Evolutionary conservation across 1,140 invertebrate species (phyloP).

Genomic region (Drosophila rhopaloa): DNA sequence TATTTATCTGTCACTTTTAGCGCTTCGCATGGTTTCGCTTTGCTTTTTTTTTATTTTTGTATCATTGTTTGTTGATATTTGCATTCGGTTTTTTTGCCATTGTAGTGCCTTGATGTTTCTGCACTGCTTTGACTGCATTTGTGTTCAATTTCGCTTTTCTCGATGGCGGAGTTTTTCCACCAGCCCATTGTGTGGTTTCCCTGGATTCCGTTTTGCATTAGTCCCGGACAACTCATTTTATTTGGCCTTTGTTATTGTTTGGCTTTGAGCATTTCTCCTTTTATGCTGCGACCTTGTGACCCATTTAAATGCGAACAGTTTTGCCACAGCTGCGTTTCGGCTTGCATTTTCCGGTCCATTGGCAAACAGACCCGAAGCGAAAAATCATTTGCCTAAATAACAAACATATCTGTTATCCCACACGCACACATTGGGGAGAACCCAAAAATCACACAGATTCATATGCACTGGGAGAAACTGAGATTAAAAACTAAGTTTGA

Average conservation of each 20-base stretch:
- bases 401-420: constrained; percentile 48
- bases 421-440: constrained; percentile 26
- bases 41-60: constrained; percentile 11
- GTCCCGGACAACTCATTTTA: constrained; percentile 31
- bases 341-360: constrained; percentile 46
- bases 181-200: constrained; percentile 25
- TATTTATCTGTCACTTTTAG: constrained; percentile 43
- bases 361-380: constrained; percentile 17
- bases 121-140: constrained; percentile 59
- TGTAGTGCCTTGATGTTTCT: constrained; percentile 24
- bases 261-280: constrained; percentile 48
- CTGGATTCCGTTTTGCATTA: constrained; percentile 35
- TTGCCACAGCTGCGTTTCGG: constrained; percentile 33
- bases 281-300: constrained; percentile 39
- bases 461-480: not conserved
- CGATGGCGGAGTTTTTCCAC: constrained; percentile 20
- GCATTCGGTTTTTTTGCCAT: constrained; percentile 7
- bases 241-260: constrained; percentile 51
- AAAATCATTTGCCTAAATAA: constrained; percentile 66
- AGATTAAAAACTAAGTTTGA: no score
- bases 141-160: constrained; percentile 37
- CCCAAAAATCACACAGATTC: constrained; percentile 6
- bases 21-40: constrained; percentile 41
- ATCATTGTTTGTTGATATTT: constrained; percentile 29
- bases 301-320: constrained; percentile 34